Base-by-base conservation (phyloP, 2,888 invertebrate genomes). In the Gandaritis pyraliata region DNA sequence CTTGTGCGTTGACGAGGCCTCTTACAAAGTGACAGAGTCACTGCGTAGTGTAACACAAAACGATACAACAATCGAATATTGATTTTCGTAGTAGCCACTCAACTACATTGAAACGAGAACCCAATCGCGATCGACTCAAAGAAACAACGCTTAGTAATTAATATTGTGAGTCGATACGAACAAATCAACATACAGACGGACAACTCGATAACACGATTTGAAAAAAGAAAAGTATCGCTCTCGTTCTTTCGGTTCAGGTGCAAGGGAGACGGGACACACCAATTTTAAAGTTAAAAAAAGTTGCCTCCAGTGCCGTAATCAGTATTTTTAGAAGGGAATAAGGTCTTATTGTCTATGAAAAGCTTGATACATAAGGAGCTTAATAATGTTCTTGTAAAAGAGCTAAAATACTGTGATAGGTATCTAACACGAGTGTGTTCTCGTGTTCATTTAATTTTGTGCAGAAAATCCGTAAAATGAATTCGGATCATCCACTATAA, bases 141-240 rank as follows among this genome's bases (percentile, higher is more conserved):
- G 87, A 82, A 87, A 87, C 87, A 83, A 85, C 83, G 84, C 83
- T 71, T 77, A 72, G 82, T 87, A 89, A 89, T 90, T 88, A 90
- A 88, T 89, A 88, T 86, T 83, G 81, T 82, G 81, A 75, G 78
- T 70, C 81, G 82, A 86, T 86, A 86, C 80, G 83, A 87, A 81
- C 86, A 86, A 88, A 87, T 87, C 86, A 83, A 87, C 82, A 70
- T 65, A 81, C 80, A 78, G 80, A 82, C 82, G 74, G 78, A 85
- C 81, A 81, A 82, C 71, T 72, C 77, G 83, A 86, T 84, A 85
- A 79, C 82, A 83, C 77, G 81, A 81, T 79, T 82, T 80, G 76
- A 81, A 86, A 86, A 82, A 83, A 81, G 73, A 82, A 79, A 80
- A 81, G 76, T 63, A 46, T 38, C 71, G 70, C 63, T 84, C 82